Conservation (phyloP, 1,140 invertebrate species). For the Monomorium pharaonis region DNA sequence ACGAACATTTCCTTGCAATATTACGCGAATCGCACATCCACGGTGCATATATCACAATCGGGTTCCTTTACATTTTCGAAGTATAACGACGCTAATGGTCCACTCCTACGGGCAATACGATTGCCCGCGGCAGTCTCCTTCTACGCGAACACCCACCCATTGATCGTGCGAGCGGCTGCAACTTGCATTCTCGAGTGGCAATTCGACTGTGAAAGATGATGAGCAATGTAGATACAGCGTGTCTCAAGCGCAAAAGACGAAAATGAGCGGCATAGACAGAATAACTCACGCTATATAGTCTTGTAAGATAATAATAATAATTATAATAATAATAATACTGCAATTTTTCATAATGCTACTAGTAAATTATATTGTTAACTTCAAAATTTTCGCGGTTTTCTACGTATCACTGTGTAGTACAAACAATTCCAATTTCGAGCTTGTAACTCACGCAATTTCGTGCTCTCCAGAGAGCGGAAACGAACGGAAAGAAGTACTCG, state of each 20-base stretch:
- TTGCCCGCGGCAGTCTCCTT: constrained; percentile 59
- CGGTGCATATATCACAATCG: constrained; percentile 2
- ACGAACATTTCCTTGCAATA: not conserved
- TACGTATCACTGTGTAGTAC: no score
- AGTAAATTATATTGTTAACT: not conserved
- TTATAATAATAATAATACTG: not conserved
- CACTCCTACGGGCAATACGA: constrained; percentile 65
- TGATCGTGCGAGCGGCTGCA: constrained; percentile 70
- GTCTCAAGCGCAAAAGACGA: constrained; percentile 36
- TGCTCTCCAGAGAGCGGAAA: not conserved
- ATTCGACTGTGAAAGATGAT: constrained; percentile 59
- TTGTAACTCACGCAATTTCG: not conserved
- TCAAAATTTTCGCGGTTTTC: not conserved
- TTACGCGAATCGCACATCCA: constrained; percentile 15
- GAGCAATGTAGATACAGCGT: constrained; percentile 13
- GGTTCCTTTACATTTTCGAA: constrained; percentile 68
- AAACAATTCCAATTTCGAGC: no score
- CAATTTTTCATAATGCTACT: not conserved
- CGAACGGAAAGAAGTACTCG: not conserved
- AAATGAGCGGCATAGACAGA: not conserved
- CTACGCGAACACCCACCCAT: constrained; percentile 67
- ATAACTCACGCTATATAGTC: no score
- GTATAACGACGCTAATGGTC: constrained; percentile 71
- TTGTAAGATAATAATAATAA: no score
- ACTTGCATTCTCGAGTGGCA: constrained; percentile 72